These are phyloP conservation scores for Drosophila ananassae DNA, from an alignment of 1,140 invertebrate genomes.

Conservation along the genomic window DNA sequence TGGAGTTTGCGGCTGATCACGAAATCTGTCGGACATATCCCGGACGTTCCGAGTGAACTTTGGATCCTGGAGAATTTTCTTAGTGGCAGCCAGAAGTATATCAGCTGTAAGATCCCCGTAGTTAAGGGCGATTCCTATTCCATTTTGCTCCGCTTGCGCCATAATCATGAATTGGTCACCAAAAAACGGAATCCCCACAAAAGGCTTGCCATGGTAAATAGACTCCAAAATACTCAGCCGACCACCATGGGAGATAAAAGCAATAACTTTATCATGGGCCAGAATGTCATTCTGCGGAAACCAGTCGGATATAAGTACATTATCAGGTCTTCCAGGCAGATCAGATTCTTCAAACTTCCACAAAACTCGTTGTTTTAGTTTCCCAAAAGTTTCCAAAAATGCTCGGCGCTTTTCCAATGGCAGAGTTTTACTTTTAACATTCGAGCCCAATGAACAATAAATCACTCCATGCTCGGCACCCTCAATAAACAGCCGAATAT, in stretches of 20 bases:
- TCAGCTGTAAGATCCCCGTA: constrained; percentile 54
- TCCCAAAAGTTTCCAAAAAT: constrained; percentile 85
- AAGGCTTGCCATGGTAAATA: constrained; percentile 88
- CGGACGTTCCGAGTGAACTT: constrained; percentile 82
- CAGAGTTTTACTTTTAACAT: constrained; percentile 85
- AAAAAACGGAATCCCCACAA: constrained; percentile 89
- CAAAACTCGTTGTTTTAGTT: constrained; percentile 87
- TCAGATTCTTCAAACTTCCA: constrained; percentile 89
- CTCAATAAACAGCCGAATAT: constrained; percentile 86
- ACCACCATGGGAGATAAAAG: constrained; percentile 90
- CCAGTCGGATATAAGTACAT: constrained; percentile 88
- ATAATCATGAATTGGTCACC: constrained; percentile 87
- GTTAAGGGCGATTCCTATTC: constrained; percentile 83
- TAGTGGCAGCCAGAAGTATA: constrained; percentile 50
- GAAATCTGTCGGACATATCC: constrained; percentile 86
- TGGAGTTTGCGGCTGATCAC: constrained; percentile 86
- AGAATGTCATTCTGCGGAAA: constrained; percentile 89
- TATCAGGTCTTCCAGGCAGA: constrained; percentile 85
- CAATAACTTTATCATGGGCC: constrained; percentile 88
- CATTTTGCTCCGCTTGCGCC: constrained; percentile 84
- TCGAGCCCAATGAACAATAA: constrained; percentile 88
- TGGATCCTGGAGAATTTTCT: constrained; percentile 52
- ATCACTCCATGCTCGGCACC: constrained; percentile 86
- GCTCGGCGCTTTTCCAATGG: constrained; percentile 84
- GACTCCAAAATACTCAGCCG: constrained; percentile 89